Evolutionary conservation across 2,888 invertebrate species (phyloP), one percentile per base, ranked within the genome.

Genomic region (Seira sanloemensis): DNA sequence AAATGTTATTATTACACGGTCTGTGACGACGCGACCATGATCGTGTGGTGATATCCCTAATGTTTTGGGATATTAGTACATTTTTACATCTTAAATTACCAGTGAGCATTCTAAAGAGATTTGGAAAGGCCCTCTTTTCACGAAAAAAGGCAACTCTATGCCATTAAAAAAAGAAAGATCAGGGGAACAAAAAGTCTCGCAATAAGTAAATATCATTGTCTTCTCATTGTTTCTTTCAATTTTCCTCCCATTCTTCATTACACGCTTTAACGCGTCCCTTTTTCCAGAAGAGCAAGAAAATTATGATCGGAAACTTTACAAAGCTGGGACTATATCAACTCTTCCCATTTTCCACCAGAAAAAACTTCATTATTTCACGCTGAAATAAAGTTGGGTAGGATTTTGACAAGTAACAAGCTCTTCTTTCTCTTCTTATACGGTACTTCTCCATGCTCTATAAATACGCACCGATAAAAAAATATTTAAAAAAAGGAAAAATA

Each of bases 291-390:
- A 68, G 37, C 21, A 58, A 54, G 68, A 46, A 58, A 68, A 75
- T 81, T 69, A 75, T 68, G 69, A 80, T 68, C 71, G 23, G 58
- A 18, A 2, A 27, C 21, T 23, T 24, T 54, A 69, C 26, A 62
- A 81, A 75, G 74, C 75, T 81, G 81, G 72, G 75, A 81, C 81
- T 81, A 75, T 75, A 81, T 81, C 81, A 81, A 81, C 68, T 69
- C 68, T 74, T 81, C 69, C 54, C 58, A 68, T 74, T 54, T 79
- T n/a, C n/a, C n/a, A n/a, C n/a, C n/a, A n/a, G n/a, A n/a, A n/a
- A n/a, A n/a, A n/a, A n/a, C n/a, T n/a, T n/a, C n/a, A n/a, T n/a
- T n/a, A n/a, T n/a, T n/a, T n/a, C n/a, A n/a, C n/a, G n/a, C n/a
- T n/a, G n/a, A n/a, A n/a, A n/a, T n/a, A n/a, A n/a, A n/a, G n/a